Percentiles rank a stretch among this genome's conserved stretches.
Evolutionary conservation across 2,113 vertebrate genomes (phyloP).

Genomic region (Tonatia bakeri): DNA sequence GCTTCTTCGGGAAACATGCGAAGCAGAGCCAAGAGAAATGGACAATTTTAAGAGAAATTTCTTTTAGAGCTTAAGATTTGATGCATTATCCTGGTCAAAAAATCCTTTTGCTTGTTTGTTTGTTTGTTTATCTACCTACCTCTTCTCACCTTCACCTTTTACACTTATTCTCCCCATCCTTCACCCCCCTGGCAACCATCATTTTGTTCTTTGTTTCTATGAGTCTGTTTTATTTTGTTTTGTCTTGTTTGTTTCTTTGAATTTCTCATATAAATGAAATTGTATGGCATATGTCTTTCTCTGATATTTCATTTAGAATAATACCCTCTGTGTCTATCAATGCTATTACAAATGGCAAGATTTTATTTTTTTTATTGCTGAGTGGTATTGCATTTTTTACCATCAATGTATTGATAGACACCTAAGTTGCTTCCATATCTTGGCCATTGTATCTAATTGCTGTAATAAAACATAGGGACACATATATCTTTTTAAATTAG

Average conservation of each 20-base stretch:
- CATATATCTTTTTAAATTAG: not conserved
- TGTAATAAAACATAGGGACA: not conserved
- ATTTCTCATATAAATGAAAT: not conserved
- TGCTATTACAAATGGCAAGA: not conserved
- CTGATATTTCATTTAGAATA: not conserved
- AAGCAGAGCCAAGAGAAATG: not conserved
- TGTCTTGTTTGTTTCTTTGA: not conserved
- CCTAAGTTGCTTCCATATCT: not conserved
- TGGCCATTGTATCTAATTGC: not conserved
- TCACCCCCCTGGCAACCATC: not conserved
- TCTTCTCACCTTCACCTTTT: not conserved
- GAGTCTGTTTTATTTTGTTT: not conserved
- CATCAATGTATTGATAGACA: no score
- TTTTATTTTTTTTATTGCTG: not conserved
- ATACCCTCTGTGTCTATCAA: not conserved
- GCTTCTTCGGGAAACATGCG: not conserved
- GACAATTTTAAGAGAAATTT: not conserved
- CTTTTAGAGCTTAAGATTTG: not conserved
- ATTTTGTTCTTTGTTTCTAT: not conserved
- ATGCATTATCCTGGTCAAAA: not conserved
- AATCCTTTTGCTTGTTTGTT: not conserved
- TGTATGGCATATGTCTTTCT: not conserved
- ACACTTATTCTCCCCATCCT: not conserved
- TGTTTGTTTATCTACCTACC: not conserved
- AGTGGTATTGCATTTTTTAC: not conserved